phyloP scores from a whole-genome alignment of 2,888 invertebrate species.

The Rotaria socialis region DNA sequence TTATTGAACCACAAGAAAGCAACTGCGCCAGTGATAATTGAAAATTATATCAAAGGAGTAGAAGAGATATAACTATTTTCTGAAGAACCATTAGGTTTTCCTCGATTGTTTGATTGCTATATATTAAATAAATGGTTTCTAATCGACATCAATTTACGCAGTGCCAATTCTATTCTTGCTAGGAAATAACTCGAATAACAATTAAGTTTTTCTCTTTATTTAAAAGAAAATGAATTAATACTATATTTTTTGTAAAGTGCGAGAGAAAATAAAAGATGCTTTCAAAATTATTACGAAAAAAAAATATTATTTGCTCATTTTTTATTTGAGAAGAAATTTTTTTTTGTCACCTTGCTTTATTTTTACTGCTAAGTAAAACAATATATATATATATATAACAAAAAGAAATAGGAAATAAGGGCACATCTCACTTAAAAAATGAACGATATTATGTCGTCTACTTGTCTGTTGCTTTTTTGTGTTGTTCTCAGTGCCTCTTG shows the following conservation, averaged over 20 bases:
- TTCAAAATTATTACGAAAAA: not conserved
- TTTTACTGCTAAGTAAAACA: not conserved
- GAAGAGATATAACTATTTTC: no score
- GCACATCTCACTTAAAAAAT: not conserved
- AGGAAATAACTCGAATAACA: not conserved
- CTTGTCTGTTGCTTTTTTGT: not conserved
- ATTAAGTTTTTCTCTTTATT: not conserved
- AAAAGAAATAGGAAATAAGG: not conserved
- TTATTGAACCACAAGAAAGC: no score
- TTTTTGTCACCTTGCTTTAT: not conserved
- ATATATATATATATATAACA: not conserved
- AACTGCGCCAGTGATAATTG: no score
- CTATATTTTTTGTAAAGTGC: not conserved
- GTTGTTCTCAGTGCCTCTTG: not conserved
- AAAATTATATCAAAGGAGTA: no score
- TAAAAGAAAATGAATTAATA: not conserved
- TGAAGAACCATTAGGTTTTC: no score
- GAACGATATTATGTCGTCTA: not conserved
- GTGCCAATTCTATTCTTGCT: no score
- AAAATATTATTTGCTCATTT: not conserved
- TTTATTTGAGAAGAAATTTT: not conserved
- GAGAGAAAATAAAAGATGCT: not conserved
- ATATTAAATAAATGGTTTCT: no score
- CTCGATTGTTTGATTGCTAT: no score
- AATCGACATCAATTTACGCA: no score